Evolutionary conservation across 2,113 vertebrate species (phyloP).

Genomic region (Cottus gobio): DNA sequence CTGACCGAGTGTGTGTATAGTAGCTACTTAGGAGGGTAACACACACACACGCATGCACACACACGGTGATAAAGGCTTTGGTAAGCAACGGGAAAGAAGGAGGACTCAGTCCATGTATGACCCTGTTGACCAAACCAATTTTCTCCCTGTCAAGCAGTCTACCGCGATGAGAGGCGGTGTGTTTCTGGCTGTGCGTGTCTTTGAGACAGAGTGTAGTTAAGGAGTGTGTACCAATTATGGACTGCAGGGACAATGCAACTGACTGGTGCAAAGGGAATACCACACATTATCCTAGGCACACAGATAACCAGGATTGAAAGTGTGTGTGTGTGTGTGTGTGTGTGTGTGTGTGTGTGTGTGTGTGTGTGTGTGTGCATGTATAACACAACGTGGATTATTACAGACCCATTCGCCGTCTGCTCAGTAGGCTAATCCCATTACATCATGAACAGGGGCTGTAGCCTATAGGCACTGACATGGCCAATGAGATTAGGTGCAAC

Average conservation of each 20-base stretch:
- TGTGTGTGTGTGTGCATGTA: conserved; percentile 19
- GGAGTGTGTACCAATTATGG: conserved; percentile 30
- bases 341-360: conserved; percentile 27
- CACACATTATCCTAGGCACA: not conserved
- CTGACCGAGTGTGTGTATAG: conserved; percentile 13
- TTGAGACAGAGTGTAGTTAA: not conserved
- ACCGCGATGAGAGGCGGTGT: conserved; percentile 18
- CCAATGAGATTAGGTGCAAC: conserved; percentile 3
- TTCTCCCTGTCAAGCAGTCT: conserved; percentile 53
- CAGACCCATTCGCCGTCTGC: not conserved
- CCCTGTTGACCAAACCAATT: conserved; percentile 71
- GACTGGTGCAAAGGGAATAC: conserved; percentile 6
- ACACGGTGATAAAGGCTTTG: conserved; percentile 35
- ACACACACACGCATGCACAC: conserved; percentile 24
- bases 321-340: not conserved
- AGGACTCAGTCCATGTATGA: conserved; percentile 52
- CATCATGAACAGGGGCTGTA: not conserved
- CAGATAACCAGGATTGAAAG: not conserved
- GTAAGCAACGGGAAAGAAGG: conserved; percentile 24
- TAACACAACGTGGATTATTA: conserved; percentile 15
- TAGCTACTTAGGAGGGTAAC: conserved; percentile 26
- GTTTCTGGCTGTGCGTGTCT: not conserved
- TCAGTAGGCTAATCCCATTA: conserved; percentile 37
- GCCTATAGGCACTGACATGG: not conserved
- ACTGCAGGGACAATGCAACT: conserved; percentile 20